A percentile compares a stretch with the other conserved stretches of the same genome.
These are phyloP conservation scores for Dryomyza anilis DNA, from an alignment of 2,888 invertebrate genomes.

Conservation along the genomic window DNA sequence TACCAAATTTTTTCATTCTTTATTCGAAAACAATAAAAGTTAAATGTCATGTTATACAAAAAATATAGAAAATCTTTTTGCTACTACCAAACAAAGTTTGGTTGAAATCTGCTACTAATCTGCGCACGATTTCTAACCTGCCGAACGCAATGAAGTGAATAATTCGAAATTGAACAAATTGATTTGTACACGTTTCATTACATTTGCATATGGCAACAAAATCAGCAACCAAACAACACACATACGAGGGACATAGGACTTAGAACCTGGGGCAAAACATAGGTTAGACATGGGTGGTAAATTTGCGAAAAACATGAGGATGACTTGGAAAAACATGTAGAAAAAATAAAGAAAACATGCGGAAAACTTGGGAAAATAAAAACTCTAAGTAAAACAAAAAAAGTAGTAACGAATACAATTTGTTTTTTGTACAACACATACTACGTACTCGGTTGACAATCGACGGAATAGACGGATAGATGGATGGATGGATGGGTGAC, in stretches of 20 bases:
- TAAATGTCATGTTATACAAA: no score
- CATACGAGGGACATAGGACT: slow-evolving; percentile 3
- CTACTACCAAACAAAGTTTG: no score
- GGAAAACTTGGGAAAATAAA: no score
- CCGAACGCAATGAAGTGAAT: slow-evolving; percentile 45
- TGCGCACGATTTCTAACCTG: neutral
- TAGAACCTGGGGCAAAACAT: neutral
- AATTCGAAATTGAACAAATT: slow-evolving; percentile 53
- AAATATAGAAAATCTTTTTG: neutral
- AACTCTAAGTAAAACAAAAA: no score
- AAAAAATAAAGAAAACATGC: no score
- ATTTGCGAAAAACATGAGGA: no score
- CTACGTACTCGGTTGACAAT: neutral
- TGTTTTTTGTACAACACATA: slow-evolving; percentile 17
- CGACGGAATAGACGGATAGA: slow-evolving; percentile 5
- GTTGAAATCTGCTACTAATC: slow-evolving; percentile 3
- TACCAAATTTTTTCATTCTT: no score
- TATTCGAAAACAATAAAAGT: no score
- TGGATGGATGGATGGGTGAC: neutral
- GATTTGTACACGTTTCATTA: slow-evolving; percentile 53
- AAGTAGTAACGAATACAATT: slow-evolving; percentile 24
- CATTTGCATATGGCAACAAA: slow-evolving; percentile 38
- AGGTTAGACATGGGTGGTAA: no score
- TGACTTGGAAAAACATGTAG: no score
- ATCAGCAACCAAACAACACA: neutral